Evolutionary conservation across 2,797 vertebrate species (phyloP).

Genomic region (Austrolebias charrua): DNA sequence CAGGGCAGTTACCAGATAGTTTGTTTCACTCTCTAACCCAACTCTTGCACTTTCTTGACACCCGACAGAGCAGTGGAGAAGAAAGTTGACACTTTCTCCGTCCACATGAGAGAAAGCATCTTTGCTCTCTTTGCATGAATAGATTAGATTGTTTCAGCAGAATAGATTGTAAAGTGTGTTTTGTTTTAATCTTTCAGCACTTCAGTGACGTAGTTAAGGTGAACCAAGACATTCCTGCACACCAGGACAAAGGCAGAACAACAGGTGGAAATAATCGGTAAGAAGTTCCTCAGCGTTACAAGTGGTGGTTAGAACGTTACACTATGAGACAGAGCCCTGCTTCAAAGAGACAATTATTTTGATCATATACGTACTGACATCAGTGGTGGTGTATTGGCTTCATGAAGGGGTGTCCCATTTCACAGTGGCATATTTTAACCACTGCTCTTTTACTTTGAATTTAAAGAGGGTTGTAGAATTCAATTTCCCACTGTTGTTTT

Average conservation of each 20-base stretch:
- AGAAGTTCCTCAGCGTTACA: background rate
- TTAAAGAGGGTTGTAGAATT: no score
- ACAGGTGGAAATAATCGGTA: conserved; percentile 83
- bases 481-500: no score
- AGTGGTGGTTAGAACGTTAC: no score
- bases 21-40: conserved; percentile 46
- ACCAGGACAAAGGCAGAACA: conserved; percentile 83
- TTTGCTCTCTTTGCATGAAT: conserved; percentile 2
- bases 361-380: no score
- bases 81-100: conserved; percentile 14
- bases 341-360: no score
- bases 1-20: conserved; percentile 38
- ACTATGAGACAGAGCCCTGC: no score
- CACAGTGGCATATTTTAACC: no score
- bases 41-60: conserved; percentile 16
- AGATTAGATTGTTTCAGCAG: conserved; percentile 5
- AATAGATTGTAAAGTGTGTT: conserved; percentile 25
- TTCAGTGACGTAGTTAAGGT: conserved; percentile 89
- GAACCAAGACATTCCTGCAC: conserved; percentile 83
- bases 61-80: conserved; percentile 28
- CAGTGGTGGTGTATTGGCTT: no score
- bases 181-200: conserved; percentile 50
- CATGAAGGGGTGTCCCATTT: no score
- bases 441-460: no score
- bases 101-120: conserved; percentile 14